Conservation (phyloP, 2,113 vertebrate species). For the Siphamia tubifer region DNA sequence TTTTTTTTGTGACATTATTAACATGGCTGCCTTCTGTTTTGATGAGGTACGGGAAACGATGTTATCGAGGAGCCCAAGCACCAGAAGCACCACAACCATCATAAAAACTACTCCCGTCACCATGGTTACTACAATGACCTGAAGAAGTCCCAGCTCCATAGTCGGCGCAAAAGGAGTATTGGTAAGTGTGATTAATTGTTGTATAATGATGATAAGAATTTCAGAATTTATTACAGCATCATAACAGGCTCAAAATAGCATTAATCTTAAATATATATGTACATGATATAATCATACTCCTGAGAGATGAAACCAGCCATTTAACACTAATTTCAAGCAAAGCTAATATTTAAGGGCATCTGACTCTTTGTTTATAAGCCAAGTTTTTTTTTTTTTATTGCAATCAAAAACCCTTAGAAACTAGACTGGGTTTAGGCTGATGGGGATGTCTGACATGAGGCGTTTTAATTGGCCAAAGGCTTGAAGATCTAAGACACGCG, state of each 20-base stretch:
- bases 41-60: constrained; percentile 84
- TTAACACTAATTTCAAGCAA: constrained; percentile 59
- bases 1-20: constrained; percentile 56
- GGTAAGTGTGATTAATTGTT: constrained; percentile 79
- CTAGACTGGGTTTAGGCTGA: constrained; percentile 39
- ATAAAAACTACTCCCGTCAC: constrained; percentile 71
- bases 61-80: constrained; percentile 85
- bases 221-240: neutral
- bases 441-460: constrained; percentile 58
- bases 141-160: constrained; percentile 87
- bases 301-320: constrained; percentile 53
- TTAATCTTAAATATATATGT: constrained; percentile 4
- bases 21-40: constrained; percentile 66
- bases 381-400: constrained; percentile 58
- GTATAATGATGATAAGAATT: constrained; percentile 16
- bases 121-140: constrained; percentile 84
- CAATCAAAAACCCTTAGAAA: constrained; percentile 58
- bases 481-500: constrained; percentile 64
- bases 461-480: constrained; percentile 59
- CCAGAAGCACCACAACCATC: constrained; percentile 80
- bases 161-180: constrained; percentile 90
- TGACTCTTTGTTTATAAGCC: constrained; percentile 45
- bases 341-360: constrained; percentile 64
- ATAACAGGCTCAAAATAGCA: constrained; percentile 34
- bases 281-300: too few species aligned